Evolutionary conservation across 2,888 invertebrate species (phyloP).

Genomic region (Pinctada fucata): DNA sequence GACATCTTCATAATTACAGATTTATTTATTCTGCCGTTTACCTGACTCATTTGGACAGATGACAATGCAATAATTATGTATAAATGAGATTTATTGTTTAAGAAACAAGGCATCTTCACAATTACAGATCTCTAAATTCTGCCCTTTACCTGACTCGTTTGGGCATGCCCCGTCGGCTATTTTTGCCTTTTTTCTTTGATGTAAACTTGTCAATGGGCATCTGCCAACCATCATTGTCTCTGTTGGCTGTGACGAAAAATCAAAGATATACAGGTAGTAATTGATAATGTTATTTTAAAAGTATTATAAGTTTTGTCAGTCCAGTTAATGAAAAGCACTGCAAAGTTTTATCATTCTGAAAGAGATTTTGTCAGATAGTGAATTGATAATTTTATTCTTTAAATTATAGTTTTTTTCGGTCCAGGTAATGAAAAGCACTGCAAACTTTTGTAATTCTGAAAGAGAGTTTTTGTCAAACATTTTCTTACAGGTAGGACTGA

Average conservation of each 20-base stretch:
- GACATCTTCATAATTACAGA: background rate
- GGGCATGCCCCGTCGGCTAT: constrained; percentile 42
- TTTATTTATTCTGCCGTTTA: background rate
- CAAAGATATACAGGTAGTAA: background rate
- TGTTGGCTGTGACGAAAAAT: background rate
- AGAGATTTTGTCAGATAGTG: too few relatives aligned
- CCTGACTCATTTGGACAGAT: constrained; percentile 15
- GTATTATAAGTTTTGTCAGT: too few relatives aligned
- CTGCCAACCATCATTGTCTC: constrained; percentile 48
- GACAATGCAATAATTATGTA: too few relatives aligned
- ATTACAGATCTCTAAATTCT: background rate
- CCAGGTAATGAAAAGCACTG: too few relatives aligned
- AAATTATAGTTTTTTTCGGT: too few relatives aligned
- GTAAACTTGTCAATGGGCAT: constrained; percentile 57
- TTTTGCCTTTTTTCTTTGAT: constrained; percentile 60
- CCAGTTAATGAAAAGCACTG: too few relatives aligned
- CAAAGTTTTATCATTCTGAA: too few relatives aligned
- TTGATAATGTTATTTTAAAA: background rate
- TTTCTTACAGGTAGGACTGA: too few relatives aligned
- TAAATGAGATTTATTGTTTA: too few relatives aligned
- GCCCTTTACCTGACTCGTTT: constrained; percentile 48
- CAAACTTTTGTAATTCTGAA: too few relatives aligned
- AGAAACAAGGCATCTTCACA: background rate
- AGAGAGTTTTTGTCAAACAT: too few relatives aligned
- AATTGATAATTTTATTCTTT: too few relatives aligned